These are phyloP conservation scores for Drosophila kuntzei DNA, from an alignment of 2,888 invertebrate species.

Conservation along the genomic window DNA sequence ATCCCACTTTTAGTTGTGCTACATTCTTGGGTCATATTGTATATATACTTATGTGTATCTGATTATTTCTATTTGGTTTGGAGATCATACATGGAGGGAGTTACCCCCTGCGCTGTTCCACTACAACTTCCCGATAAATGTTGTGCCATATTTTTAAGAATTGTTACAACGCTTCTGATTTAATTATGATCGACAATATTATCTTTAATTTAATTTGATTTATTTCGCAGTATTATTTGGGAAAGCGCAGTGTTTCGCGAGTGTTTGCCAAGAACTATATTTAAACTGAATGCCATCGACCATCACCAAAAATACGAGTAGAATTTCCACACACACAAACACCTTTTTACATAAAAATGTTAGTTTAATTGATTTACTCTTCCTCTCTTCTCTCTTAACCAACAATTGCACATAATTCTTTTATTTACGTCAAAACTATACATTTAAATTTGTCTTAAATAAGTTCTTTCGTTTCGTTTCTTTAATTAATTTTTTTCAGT, in stretches of 20 bases:
- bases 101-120: constrained; percentile 48
- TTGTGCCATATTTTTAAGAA: constrained; percentile 39
- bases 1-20: constrained; percentile 28
- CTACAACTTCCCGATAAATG: constrained; percentile 33
- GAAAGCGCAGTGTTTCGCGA: constrained; percentile 82
- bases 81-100: constrained; percentile 34
- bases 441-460: background rate
- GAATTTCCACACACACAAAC: constrained; percentile 56
- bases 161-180: constrained; percentile 37
- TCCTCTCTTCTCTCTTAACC: constrained; percentile 32
- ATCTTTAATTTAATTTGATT: constrained; percentile 72
- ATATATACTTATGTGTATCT: constrained; percentile 24
- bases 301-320: constrained; percentile 61
- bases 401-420: constrained; percentile 55
- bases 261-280: constrained; percentile 80
- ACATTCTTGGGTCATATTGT: constrained; percentile 33
- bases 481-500: constrained; percentile 7
- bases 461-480: constrained; percentile 18
- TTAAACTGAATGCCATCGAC: constrained; percentile 64
- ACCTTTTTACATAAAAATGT: constrained; percentile 57
- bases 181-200: constrained; percentile 46
- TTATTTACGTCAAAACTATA: constrained; percentile 42
- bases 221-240: constrained; percentile 83
- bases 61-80: constrained; percentile 36
- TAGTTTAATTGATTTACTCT: constrained; percentile 61